Base-by-base conservation (phyloP, 2,113 vertebrate genomes). In the Seriola quinqueradiata region DNA sequence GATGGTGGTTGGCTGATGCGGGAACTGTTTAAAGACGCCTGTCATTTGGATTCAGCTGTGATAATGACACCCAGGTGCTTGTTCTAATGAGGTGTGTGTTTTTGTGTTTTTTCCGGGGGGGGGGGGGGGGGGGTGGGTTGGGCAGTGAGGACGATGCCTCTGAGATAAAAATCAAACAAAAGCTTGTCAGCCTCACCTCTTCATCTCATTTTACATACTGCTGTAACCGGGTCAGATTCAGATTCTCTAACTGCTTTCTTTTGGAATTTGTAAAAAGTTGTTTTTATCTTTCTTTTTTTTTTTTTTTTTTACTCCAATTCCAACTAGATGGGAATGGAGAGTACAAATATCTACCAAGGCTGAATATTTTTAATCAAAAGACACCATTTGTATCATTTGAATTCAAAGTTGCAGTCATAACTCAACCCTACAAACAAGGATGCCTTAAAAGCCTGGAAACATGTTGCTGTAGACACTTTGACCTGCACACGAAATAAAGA, bases 61-160 rank as follows among this genome's bases (percentile, higher is more conserved):
- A 84, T 88, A 78, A 87, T 70, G 77, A 88, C 84, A 73, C 69
- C 60, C 89, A 89, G 91, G 86, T 91, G 89, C 66, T 78, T 23
- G 2, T 66, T 76, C 36, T 87, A 81, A 89, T 52, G 81, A 79
- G 75, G 23, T 58, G 61, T 40, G 77, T 75, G 42, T 34, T 48
- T 55, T 2, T 40, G 46, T 57, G 7, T 42, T 42, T 42, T 42
- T 8, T 11, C 8, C 9, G 2, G 7, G 40, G 10, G 8, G 8
- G 2, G 40, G 40, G 38, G 38, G 1, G 38, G 5, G 38, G 38
- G 38, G 5, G 38, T 28, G 25, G 25, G 25, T 25, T 3, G 12
- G n/a, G 1, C 25, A 16, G 32, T 0, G 3, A 70, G 28, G 46
- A 28, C 1, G 14, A 48, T 40, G 11, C 11, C 52, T 40, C 4